Evolutionary conservation across 2,888 invertebrate species (phyloP), one percentile per base, ranked within the genome.

Genomic region (Lumbricus terrestris): DNA sequence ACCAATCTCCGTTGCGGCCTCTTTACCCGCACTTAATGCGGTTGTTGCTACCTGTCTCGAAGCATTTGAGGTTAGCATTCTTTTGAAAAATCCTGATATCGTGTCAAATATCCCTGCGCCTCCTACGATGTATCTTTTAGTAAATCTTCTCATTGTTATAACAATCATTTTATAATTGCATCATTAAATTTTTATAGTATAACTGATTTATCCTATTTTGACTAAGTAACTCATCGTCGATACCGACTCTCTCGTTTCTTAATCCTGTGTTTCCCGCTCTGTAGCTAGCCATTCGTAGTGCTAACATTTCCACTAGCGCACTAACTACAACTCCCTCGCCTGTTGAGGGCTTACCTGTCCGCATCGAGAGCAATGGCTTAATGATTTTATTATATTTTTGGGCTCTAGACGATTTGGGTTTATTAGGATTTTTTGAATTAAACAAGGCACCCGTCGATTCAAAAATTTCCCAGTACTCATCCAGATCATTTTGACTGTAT

Each of bases 91-190:
- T 33, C 83, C 29, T 8, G 82, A 82, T 11, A 82, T 82, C 33
- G 82, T 82, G 33, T 82, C 82, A 82, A 82, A 82, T 33, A 82
- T 82, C 33, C 82, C 82, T 82, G 82, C 82, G 29, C 82, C 82
- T 33, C 82, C 82, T 33, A 82, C 82, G 33, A 82, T n/a, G 82
- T 82, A 33, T 82, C 33, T 82, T 33, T 82, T 82, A 33, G 33
- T 82, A 33, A 33, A 82, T 33, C 82, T 29, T 33, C 33, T 82
- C 29, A 29, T 82, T n/a, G 29, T 82, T 82, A 82, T n/a, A 16
- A 82, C 29, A 29, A 82, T 29, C 82, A 82, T 82, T 82, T 82
- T 82, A 33, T 82, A 82, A 33, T 82, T 82, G 33, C 33, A 82
- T 82, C n/a, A 33, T 82, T 33, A 33, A 82, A 82, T 82, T 82